phyloP scores from a whole-genome alignment of 2,113 vertebrate genomes.

The Eublepharis macularius region DNA sequence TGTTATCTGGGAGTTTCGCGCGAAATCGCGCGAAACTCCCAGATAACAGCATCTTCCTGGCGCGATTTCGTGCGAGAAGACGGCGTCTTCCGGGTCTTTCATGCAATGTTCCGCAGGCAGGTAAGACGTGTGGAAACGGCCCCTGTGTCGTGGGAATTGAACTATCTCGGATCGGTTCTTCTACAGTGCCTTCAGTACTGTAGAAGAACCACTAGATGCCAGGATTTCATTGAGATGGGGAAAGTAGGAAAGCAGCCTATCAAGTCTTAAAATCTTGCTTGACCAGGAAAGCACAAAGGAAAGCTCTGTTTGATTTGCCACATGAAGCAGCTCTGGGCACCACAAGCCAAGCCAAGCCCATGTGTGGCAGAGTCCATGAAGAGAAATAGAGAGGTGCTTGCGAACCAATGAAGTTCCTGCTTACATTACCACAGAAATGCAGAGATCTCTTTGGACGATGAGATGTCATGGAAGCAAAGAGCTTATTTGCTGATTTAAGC shows the following conservation, averaged over 20 bases:
- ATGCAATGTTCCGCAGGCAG: no score
- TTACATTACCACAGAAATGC: not conserved
- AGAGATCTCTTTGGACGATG: no score
- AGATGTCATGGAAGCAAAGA: not conserved
- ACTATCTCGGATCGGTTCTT: not conserved
- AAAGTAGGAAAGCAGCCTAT: not conserved
- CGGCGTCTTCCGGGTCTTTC: no score
- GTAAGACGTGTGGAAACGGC: no score
- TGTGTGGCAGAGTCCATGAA: not conserved
- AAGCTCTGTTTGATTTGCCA: slow-evolving; percentile 29
- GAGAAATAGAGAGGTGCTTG: not conserved
- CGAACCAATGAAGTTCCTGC: not conserved
- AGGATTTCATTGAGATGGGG: not conserved
- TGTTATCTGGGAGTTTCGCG: no score
- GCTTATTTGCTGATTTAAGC: no score
- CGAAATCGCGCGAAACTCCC: no score
- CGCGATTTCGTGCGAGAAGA: no score
- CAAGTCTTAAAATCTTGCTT: not conserved
- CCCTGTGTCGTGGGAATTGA: not conserved
- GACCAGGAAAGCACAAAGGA: not conserved
- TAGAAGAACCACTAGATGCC: not conserved
- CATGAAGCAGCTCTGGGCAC: not conserved
- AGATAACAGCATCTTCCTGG: no score
- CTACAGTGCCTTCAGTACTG: accelerated
- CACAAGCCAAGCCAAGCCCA: slow-evolving; percentile 8